Evolutionary conservation across 2,113 vertebrate genomes (phyloP).

Genomic region (Chloropsis hardwickii): DNA sequence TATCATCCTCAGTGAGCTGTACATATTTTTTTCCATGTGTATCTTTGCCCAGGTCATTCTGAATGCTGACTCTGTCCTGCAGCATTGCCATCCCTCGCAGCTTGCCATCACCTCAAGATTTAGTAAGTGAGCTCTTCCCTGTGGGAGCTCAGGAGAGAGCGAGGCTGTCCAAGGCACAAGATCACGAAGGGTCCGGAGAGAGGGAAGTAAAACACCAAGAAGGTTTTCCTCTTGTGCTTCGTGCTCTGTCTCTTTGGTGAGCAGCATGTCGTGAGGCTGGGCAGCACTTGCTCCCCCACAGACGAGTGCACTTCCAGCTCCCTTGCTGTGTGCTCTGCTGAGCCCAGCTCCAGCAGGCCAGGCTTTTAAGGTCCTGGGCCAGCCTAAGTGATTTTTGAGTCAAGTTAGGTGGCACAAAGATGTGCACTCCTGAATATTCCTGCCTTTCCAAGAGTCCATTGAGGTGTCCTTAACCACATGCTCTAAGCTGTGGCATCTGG

Average conservation of each 20-base stretch:
- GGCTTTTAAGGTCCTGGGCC: neutral
- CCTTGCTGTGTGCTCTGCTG: neutral
- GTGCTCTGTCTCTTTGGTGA: neutral
- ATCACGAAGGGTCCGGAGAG: neutral
- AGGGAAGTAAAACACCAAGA: neutral
- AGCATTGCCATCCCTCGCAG: fast-evolving
- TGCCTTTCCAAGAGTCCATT: neutral
- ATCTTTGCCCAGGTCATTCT: neutral
- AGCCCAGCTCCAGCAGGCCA: neutral
- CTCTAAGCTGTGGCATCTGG: neutral
- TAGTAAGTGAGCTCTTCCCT: neutral
- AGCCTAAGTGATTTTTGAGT: neutral
- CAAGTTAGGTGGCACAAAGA: fast-evolving
- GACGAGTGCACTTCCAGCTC: neutral
- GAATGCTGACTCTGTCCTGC: neutral
- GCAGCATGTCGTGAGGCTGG: fast-evolving
- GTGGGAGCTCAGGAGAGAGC: neutral
- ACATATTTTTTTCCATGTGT: neutral
- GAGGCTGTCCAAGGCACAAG: neutral
- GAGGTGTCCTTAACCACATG: neutral
- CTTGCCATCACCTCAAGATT: neutral
- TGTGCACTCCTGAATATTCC: neutral
- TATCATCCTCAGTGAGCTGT: neutral
- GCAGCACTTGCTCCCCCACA: neutral
- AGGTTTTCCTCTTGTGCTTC: neutral